Evolutionary conservation across 1,140 invertebrate species (phyloP).

Genomic region (Diploscapter pachys): DNA sequence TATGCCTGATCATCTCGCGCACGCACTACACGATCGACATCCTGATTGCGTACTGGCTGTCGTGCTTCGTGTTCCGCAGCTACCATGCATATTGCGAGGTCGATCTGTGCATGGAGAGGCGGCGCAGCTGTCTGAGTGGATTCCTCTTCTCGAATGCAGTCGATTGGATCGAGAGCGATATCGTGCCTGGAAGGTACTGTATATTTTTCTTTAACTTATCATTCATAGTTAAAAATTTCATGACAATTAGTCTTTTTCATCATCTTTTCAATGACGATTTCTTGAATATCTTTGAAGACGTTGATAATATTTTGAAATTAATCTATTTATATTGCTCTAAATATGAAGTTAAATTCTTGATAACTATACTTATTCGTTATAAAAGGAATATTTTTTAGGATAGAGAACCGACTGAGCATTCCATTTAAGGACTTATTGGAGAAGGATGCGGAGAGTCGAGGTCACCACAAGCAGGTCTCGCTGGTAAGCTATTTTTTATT

Average conservation of each 20-base stretch:
- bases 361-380: not conserved
- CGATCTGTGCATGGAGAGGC: constrained; percentile 46
- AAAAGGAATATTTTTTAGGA: constrained; percentile 13
- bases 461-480: constrained; percentile 31
- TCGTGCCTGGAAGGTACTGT: constrained; percentile 46
- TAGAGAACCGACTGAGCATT: constrained; percentile 18
- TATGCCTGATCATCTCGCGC: constrained; percentile 39
- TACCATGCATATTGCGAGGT: constrained; percentile 56
- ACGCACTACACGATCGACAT: constrained; percentile 43
- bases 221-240: constrained; percentile 11
- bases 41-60: constrained; percentile 49
- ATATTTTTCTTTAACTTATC: constrained; percentile 4
- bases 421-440: constrained; percentile 9
- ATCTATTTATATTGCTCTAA: constrained; percentile 3
- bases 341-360: not conserved
- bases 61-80: constrained; percentile 47
- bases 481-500: constrained; percentile 16
- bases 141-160: constrained; percentile 43
- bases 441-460: not conserved
- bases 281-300: not conserved
- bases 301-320: not conserved
- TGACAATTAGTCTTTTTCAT: constrained; percentile 2
- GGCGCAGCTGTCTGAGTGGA: constrained; percentile 41
- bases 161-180: constrained; percentile 52
- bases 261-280: not conserved